phyloP scores from a whole-genome alignment of 2,113 vertebrate species.

The Stictonetta naevosa region DNA sequence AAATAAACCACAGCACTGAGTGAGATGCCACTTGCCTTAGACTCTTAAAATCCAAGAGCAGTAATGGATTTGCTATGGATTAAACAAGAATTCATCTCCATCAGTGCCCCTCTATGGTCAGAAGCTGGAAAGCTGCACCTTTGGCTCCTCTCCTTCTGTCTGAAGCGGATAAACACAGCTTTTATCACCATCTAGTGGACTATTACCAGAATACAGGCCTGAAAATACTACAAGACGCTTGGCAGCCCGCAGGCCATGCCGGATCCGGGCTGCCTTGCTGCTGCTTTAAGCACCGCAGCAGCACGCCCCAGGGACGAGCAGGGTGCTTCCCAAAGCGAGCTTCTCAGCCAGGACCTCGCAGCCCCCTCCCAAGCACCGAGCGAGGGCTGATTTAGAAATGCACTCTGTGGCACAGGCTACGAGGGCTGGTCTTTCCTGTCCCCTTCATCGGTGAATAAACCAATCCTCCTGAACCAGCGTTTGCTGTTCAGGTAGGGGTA shows the following conservation, averaged over 20 bases:
- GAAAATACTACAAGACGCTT: rapidly evolving
- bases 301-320: not conserved
- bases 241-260: not conserved
- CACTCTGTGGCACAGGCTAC: rapidly evolving
- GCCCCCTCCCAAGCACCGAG: not conserved
- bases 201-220: not conserved
- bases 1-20: not conserved
- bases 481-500: not conserved
- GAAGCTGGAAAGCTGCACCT: not conserved
- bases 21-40: not conserved
- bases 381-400: not conserved
- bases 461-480: not conserved
- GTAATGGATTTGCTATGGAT: not conserved
- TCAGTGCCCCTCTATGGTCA: rapidly evolving
- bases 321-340: not conserved
- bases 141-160: not conserved
- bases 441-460: not conserved
- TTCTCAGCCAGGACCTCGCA: not conserved
- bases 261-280: not conserved
- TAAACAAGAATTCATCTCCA: rapidly evolving
- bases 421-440: not conserved
- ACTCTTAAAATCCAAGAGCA: rapidly evolving
- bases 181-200: slow-evolving; percentile 57
- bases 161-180: not conserved
- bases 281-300: not conserved